Percentiles rank a stretch among this genome's conserved stretches.
Conservation (phyloP, 2,888 invertebrate species). For the Chrysina gloriosa region DNA sequence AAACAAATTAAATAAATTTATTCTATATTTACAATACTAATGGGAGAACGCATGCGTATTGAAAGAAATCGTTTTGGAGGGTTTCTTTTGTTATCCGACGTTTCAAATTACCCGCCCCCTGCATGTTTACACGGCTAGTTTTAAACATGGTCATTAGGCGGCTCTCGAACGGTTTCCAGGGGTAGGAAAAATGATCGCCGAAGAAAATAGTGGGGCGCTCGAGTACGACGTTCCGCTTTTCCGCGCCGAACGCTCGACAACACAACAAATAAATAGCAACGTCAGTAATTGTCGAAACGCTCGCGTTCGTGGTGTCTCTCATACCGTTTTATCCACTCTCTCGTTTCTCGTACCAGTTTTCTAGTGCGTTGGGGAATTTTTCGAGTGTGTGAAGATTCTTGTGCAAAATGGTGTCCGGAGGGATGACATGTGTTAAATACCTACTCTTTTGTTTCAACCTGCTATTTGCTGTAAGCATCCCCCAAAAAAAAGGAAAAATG, state of each 20-base stretch:
- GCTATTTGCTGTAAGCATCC: conserved; percentile 83
- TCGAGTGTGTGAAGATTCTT: no score
- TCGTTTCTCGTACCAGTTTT: no score
- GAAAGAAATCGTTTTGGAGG: no score
- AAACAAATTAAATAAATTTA: not conserved
- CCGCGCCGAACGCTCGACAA: not conserved
- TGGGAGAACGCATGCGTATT: not conserved
- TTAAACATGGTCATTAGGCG: not conserved
- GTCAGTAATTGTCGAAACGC: conserved; percentile 13
- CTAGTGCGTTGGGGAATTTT: no score
- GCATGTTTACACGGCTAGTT: not conserved
- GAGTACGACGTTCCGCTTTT: not conserved
- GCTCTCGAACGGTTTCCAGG: conserved; percentile 8
- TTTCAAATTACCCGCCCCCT: not conserved
- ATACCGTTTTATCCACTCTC: no score
- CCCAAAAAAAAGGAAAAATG: not conserved
- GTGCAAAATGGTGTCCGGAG: conserved; percentile 78
- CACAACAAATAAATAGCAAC: conserved; percentile 9
- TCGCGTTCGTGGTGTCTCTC: no score
- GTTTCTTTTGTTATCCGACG: no score
- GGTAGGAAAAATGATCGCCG: conserved; percentile 7
- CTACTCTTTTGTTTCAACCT: conserved; percentile 89
- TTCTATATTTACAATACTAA: not conserved
- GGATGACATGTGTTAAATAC: conserved; percentile 90
- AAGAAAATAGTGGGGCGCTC: conserved; percentile 19